These are phyloP conservation scores for Epinotia nisella DNA, from an alignment of 2,888 invertebrate species.

Conservation along the genomic window DNA sequence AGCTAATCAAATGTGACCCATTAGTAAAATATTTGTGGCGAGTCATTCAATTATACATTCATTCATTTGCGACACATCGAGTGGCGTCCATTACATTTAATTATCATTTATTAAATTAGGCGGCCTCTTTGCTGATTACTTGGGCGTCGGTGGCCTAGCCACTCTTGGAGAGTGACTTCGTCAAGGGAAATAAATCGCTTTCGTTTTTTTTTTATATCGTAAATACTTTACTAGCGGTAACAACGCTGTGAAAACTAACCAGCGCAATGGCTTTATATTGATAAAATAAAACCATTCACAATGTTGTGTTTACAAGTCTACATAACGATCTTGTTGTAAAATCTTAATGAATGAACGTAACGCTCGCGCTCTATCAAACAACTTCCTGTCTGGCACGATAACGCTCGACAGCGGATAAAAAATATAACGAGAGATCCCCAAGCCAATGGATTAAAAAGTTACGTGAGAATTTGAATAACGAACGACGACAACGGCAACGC, in stretches of 20 bases:
- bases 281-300: conserved; percentile 26
- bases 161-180: conserved; percentile 35
- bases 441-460: conserved; percentile 30
- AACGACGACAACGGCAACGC: not conserved
- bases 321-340: conserved; percentile 65
- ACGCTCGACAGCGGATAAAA: conserved; percentile 48
- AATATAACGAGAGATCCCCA: conserved; percentile 27
- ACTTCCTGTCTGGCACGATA: conserved; percentile 73
- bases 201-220: not conserved
- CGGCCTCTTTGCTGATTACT: conserved; percentile 64
- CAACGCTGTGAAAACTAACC: not conserved
- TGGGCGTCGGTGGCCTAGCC: conserved; percentile 13
- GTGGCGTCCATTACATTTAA: conserved; percentile 75
- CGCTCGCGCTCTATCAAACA: conserved; percentile 58
- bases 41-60: conserved; percentile 76
- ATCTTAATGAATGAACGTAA: conserved; percentile 71
- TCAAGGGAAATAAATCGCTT: conserved; percentile 11
- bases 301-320: conserved; percentile 55
- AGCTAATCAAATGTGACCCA: conserved; percentile 74
- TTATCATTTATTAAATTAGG: conserved; percentile 68
- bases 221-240: not conserved
- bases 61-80: conserved; percentile 74
- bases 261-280: conserved; percentile 17
- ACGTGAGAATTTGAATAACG: conserved; percentile 15
- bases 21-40: conserved; percentile 80